Evolutionary conservation across 2,113 vertebrate genomes (phyloP), one percentile per base, ranked within the genome.

Genomic region (Suncus etruscus): DNA sequence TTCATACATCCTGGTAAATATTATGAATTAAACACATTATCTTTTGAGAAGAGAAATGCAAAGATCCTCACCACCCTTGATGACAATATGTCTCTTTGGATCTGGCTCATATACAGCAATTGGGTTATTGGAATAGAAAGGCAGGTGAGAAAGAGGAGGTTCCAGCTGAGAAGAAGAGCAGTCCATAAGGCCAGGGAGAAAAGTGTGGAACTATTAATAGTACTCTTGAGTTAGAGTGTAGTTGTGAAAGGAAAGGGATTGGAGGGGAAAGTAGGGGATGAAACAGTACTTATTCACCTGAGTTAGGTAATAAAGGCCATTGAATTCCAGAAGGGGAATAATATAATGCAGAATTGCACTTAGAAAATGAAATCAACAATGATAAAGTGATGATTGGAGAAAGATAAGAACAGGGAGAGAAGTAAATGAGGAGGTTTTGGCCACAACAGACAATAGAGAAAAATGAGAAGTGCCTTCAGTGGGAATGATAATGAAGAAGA

Each of bases 41-140:
- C 79, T 86, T 83, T 65, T 54, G 76, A 86, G 80, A 92, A 89
- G 51, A 83, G 69, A 85, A 73, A 32, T 48, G 1, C 68, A 73
- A 86, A 91, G 31, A 31, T 14, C 16, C 12, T 24, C 16, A 69
- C 14, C 6, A 27, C 14, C 29, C 31, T 93, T 29, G 29, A 4
- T 68, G 48, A 74, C 29, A 9, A 61, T 61, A 22, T 72, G 29
- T 73, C 65, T 83, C 66, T 82, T 77, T 47, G 69, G 32, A 27
- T 68, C 65, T 82, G 84, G 16, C 24, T 74, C 9, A 7, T 39
- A 77, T 74, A 74, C 2, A 11, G 20, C 63, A 83, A 77, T 47
- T 50, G 45, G 3, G 6, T 25, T 79, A 58, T 27, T 11, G 70
- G 79, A 83, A 54, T 3, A 24, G 72, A 68, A 73, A 79, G 50